A percentile compares a stretch with the other conserved stretches of the same genome.
phyloP scores from a whole-genome alignment of 2,888 invertebrate species.

The Cerceris rybyensis region DNA sequence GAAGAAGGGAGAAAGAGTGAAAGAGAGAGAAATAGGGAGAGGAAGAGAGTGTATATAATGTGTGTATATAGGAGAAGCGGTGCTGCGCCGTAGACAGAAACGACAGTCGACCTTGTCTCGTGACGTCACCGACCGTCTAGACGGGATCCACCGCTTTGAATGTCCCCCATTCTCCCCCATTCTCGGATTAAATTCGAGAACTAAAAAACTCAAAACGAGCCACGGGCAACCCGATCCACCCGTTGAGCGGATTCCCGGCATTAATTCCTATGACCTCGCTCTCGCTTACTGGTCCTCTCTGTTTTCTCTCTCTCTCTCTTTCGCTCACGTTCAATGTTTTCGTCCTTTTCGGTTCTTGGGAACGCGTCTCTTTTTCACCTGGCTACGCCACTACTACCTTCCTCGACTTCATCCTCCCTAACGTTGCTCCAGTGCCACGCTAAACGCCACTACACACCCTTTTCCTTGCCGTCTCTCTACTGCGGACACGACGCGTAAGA shows the following conservation, averaged over 20 bases:
- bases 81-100: conserved; percentile 61
- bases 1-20: conserved; percentile 14
- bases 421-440: conserved; percentile 42
- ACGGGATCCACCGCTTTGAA: conserved; percentile 72
- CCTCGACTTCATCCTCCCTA: conserved; percentile 19
- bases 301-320: not conserved
- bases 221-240: conserved; percentile 62
- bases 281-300: conserved; percentile 2
- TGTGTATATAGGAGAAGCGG: conserved; percentile 36
- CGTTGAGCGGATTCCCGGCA: conserved; percentile 60
- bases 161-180: conserved; percentile 66
- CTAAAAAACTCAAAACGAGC: conserved; percentile 65
- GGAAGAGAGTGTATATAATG: conserved; percentile 21
- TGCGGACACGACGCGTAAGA: not conserved
- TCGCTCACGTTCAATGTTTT: not conserved
- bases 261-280: conserved; percentile 59
- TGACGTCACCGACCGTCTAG: conserved; percentile 77
- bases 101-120: conserved; percentile 75
- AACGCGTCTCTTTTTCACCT: not conserved
- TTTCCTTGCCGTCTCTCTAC: conserved; percentile 21
- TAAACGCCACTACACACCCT: conserved; percentile 25
- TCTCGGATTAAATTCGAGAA: conserved; percentile 72
- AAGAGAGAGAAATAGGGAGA: not conserved
- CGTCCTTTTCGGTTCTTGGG: not conserved
- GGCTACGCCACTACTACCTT: not conserved